Base-by-base conservation (phyloP, 2,797 vertebrate genomes). In the Intellagama lesueurii region DNA sequence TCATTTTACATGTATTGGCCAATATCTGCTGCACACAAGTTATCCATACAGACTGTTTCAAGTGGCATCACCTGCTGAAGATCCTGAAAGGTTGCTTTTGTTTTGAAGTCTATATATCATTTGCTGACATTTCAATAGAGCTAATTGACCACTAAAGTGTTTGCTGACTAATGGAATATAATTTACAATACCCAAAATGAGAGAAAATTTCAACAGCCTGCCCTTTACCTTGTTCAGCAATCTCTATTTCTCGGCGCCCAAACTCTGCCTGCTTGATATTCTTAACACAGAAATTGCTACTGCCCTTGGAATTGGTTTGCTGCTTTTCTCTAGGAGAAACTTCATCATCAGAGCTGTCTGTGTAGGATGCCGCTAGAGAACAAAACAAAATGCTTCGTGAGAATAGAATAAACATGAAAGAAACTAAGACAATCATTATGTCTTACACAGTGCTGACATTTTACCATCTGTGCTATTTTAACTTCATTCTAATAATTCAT, bases 191-290 rank as follows among this genome's bases (percentile, higher is more conserved):
- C 70, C 32, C 72, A 60, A n/a, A 30, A 32, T 87, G 68, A 78
- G 60, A 32, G 75, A 22, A 26, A 73, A 81, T 14, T 85, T 87
- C 88, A 79, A 7, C 0, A 0, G 70, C 1, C 73, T 79, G 64
- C 1, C n/a, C 78, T 5, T 93, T 95, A 99, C 99, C 99, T 98
- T 99, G 99, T 82, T 99, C 99, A 0, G 99, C 99, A 0, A 99
- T 99, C 97, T 99, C 99, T 17, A 99, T 99, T 97, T 99, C 99
- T 66, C 99, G 96, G 30, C 99, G 98, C 86, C 99, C 99, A 28
- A 99, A 99, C 95, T 99, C 99, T 0, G 98, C 98, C 97, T 99
- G 99, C 88, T 99, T 99, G 95, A 99, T 98, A 97, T 99, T 99
- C 97, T 99, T 99, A 92, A 99, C 99, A 0, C 99, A 99, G 97